These are phyloP conservation scores for Polia nebulosa DNA, from an alignment of 2,888 invertebrate species.

Conservation along the genomic window DNA sequence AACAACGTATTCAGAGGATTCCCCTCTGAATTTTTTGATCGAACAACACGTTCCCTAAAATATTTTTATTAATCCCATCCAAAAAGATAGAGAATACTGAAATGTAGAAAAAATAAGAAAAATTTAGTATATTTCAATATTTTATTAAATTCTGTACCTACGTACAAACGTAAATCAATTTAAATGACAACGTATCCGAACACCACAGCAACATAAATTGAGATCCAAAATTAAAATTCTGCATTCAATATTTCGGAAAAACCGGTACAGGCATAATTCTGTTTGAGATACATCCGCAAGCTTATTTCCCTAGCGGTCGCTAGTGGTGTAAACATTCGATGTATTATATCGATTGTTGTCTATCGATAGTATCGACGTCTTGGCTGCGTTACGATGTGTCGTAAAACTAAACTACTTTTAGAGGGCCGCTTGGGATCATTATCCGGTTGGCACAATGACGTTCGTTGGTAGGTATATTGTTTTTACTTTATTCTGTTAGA, in stretches of 20 bases:
- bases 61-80: no score
- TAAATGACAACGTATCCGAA: background rate
- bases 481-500: constrained; percentile 15
- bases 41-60: no score
- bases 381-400: constrained; percentile 42
- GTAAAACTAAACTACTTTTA: constrained; percentile 52
- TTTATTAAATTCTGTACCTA: background rate
- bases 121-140: background rate
- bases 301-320: constrained; percentile 48
- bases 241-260: constrained; percentile 13
- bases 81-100: no score
- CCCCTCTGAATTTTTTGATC: no score
- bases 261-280: constrained; percentile 2
- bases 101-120: background rate
- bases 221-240: constrained; percentile 10
- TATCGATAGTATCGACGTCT: constrained; percentile 23
- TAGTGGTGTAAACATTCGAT: constrained; percentile 43
- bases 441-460: constrained; percentile 21
- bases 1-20: no score
- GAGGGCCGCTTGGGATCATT: constrained; percentile 43
- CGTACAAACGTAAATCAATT: constrained; percentile 1
- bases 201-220: background rate
- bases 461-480: constrained; percentile 21
- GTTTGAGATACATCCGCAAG: constrained; percentile 14
- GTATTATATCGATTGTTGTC: constrained; percentile 17